Evolutionary conservation across 2,888 invertebrate genomes (phyloP).

Genomic region (Cataglyphis altisquamis): DNA sequence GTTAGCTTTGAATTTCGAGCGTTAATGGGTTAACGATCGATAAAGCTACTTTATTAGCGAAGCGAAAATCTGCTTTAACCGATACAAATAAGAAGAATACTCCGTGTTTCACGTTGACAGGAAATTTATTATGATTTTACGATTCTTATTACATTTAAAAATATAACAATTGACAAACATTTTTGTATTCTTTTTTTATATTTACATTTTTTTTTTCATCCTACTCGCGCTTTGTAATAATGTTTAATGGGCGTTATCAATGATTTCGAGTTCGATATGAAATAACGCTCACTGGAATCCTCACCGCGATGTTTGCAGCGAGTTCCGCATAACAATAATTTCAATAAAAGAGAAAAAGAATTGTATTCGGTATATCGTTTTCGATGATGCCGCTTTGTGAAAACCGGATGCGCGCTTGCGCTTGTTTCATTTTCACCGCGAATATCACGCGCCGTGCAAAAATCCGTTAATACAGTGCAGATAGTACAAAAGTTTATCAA

Average conservation of each 20-base stretch:
- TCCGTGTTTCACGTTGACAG: conserved; percentile 14
- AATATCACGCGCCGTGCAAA: conserved; percentile 33
- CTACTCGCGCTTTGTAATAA: conserved; percentile 5
- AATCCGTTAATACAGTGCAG: conserved; percentile 31
- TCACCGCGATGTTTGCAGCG: conserved; percentile 47
- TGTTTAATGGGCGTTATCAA: conserved; percentile 47
- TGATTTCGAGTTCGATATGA: conserved; percentile 20
- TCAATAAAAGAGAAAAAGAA: conserved; percentile 48
- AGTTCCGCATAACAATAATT: conserved; percentile 50
- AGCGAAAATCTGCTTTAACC: conserved; percentile 37
- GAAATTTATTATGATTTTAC: conserved; percentile 52
- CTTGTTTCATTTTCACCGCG: conserved; percentile 34
- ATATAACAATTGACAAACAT: conserved; percentile 13
- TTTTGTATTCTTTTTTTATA: neutral
- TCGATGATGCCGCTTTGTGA: conserved; percentile 40
- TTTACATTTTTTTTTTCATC: neutral
- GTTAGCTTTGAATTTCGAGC: conserved; percentile 15
- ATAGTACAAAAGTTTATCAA: conserved; percentile 8
- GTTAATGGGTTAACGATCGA: conserved; percentile 15
- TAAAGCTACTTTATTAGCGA: neutral
- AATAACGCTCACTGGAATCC: conserved; percentile 42
- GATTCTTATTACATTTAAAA: neutral
- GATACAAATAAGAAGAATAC: conserved; percentile 12
- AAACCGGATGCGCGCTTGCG: conserved; percentile 16
- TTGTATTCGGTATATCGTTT: conserved; percentile 35